A percentile compares a stretch with the other conserved stretches of the same genome.
Conservation (phyloP, 2,888 invertebrate species). For the Xanthia togata region DNA sequence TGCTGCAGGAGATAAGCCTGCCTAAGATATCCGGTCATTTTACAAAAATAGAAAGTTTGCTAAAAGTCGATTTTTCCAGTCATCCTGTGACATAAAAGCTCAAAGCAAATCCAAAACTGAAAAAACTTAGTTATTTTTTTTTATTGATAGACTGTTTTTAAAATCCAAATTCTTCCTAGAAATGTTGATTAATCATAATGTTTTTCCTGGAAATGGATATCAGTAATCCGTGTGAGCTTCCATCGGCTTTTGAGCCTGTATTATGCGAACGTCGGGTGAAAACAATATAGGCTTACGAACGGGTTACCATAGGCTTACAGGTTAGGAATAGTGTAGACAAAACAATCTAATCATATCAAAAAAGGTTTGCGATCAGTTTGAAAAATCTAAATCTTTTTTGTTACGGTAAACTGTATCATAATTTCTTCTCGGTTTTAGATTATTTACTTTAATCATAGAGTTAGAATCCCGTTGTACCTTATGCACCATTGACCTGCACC, state of each 20-base stretch:
- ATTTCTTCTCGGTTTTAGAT: no score
- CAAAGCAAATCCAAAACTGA: not conserved
- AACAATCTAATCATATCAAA: no score
- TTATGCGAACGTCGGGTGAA: not conserved
- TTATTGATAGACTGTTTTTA: not conserved
- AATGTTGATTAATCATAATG: not conserved
- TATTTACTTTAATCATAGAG: no score
- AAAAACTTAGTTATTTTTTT: not conserved
- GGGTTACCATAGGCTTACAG: conserved; percentile 1
- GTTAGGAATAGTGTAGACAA: conserved; percentile 2
- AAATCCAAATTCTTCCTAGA: not conserved
- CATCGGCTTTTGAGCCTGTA: conserved; percentile 11
- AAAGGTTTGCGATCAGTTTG: no score
- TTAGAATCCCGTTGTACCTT: no score
- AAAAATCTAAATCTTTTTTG: no score
- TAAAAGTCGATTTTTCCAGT: not conserved
- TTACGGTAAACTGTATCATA: no score
- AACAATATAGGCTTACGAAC: conserved; percentile 33
- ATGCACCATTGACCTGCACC: no score
- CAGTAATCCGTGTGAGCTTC: conserved; percentile 1
- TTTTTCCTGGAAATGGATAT: conserved; percentile 8
- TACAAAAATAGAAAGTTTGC: not conserved
- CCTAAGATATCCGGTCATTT: not conserved
- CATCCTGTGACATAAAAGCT: not conserved
- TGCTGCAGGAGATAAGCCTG: not conserved